Evolutionary conservation across 2,888 invertebrate species (phyloP).

Genomic region (Sericinus montela): DNA sequence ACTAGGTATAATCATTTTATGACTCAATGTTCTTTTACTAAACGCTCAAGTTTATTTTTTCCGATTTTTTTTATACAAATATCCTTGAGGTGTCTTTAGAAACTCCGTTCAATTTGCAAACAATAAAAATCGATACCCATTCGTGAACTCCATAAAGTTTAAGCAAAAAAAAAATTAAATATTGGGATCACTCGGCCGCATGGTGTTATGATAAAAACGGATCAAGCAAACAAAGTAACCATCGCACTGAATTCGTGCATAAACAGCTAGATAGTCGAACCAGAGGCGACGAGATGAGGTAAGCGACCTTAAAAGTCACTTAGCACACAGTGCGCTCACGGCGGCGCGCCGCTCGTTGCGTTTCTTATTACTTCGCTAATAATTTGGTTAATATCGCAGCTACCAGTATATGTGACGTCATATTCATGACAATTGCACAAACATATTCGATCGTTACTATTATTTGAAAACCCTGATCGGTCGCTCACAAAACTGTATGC

Average conservation of each 20-base stretch:
- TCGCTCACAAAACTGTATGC: too few species aligned
- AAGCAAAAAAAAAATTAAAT: conserved; percentile 20
- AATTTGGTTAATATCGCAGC: conserved; percentile 51
- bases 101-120: conserved; percentile 14
- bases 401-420: conserved; percentile 21
- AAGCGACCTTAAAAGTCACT: conserved; percentile 76
- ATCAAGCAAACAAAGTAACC: conserved; percentile 48
- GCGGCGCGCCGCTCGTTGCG: conserved; percentile 52
- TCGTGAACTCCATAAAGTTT: conserved; percentile 19
- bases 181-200: conserved; percentile 12
- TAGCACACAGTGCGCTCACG: conserved; percentile 55
- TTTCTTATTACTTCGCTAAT: conserved; percentile 67
- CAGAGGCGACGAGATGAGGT: conserved; percentile 63
- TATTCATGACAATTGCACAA: too few species aligned
- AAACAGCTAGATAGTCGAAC: conserved; percentile 47
- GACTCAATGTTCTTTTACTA: conserved; percentile 40
- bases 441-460: too few species aligned
- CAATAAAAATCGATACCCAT: conserved; percentile 21
- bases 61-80: conserved; percentile 18
- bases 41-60: conserved; percentile 22
- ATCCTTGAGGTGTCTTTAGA: conserved; percentile 22
- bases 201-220: conserved; percentile 33
- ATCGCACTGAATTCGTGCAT: conserved; percentile 51
- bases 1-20: conserved; percentile 35
- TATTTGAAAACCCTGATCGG: too few species aligned